A percentile compares a stretch with the other conserved stretches of the same genome.
Evolutionary conservation across 2,113 vertebrate genomes (phyloP).

Genomic region (Desmodus rotundus): DNA sequence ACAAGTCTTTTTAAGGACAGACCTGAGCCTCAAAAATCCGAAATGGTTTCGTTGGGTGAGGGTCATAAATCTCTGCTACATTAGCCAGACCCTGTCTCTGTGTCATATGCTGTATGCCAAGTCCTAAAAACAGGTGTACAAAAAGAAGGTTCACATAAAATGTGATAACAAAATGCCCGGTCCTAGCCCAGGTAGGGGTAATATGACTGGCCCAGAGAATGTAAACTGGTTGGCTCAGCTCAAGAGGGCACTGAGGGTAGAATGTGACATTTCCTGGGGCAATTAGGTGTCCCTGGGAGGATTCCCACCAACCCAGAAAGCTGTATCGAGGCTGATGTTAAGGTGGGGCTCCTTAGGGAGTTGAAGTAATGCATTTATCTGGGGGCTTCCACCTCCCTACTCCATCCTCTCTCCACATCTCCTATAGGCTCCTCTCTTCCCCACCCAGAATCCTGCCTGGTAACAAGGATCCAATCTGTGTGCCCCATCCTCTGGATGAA

Average conservation of each 20-base stretch:
- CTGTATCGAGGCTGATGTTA: background rate
- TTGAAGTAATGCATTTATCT: background rate
- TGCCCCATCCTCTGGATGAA: slow-evolving; percentile 40
- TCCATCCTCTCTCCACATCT: background rate
- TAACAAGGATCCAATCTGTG: slow-evolving; percentile 44
- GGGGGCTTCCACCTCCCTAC: background rate
- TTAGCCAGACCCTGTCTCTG: background rate
- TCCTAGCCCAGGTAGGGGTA: background rate
- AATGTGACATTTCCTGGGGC: background rate
- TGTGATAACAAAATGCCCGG: background rate
- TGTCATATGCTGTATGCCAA: background rate
- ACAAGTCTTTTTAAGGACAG: background rate
- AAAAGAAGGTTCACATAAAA: slow-evolving; percentile 8
- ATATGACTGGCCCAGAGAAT: background rate
- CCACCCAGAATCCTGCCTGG: slow-evolving; percentile 23
- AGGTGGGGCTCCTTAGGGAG: background rate
- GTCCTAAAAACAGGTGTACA: background rate
- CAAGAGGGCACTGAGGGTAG: background rate
- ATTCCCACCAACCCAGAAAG: background rate
- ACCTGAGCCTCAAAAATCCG: background rate
- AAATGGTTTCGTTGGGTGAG: background rate
- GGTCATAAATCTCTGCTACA: slow-evolving; percentile 14
- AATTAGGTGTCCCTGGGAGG: background rate
- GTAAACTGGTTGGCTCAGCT: background rate
- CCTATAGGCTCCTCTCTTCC: background rate